Conservation (phyloP, 2,113 vertebrate species). For the Sclerurus mexicanus region DNA sequence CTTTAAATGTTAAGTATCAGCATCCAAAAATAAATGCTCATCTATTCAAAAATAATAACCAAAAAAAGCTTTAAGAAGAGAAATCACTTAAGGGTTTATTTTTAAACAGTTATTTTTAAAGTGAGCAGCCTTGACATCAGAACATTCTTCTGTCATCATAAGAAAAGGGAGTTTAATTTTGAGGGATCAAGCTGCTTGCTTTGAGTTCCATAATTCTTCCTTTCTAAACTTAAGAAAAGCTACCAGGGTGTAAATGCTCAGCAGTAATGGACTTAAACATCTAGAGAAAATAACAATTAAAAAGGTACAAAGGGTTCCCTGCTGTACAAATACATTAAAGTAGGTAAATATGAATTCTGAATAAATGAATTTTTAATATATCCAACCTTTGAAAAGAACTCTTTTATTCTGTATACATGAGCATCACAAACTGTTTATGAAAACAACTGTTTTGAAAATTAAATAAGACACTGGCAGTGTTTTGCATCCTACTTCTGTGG, state of each 20-base stretch:
- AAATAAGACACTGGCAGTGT: conserved; percentile 8
- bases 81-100: conserved; percentile 17
- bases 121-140: conserved; percentile 15
- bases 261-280: conserved; percentile 44
- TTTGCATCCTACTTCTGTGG: conserved; percentile 17
- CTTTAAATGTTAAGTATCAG: neutral
- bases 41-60: neutral
- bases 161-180: conserved; percentile 5
- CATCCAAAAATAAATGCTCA: conserved; percentile 27
- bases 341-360: conserved; percentile 41
- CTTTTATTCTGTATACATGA: conserved; percentile 27
- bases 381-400: conserved; percentile 29
- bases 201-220: neutral
- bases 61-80: conserved; percentile 22
- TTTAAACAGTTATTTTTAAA: conserved; percentile 48
- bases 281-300: conserved; percentile 57
- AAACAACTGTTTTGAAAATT: conserved; percentile 35
- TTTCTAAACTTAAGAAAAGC: conserved; percentile 10
- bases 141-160: conserved; percentile 20
- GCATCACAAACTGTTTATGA: conserved; percentile 32
- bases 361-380: conserved; percentile 57
- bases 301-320: neutral
- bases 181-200: neutral
- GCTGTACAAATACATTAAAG: conserved; percentile 42
- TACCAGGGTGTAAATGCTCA: neutral